Base-by-base conservation (phyloP, 2,888 invertebrate species). In the Phragmatobia fuliginosa region DNA sequence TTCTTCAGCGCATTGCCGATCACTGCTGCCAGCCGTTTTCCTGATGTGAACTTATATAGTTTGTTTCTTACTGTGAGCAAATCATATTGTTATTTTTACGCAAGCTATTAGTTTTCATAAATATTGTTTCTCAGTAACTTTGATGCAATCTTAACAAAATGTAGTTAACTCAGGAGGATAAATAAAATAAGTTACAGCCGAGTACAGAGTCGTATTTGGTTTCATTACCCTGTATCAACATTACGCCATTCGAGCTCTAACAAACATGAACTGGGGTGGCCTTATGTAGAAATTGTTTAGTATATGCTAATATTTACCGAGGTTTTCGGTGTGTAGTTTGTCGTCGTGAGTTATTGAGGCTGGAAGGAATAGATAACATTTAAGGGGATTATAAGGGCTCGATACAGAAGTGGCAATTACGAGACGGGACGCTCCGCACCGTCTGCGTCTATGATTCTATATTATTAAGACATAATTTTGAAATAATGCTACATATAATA, bases 161-260 rank as follows among this genome's bases (percentile, higher is more conserved):
- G 61, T 71, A 71, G 66, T 71, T 76, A 71, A 31, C 62, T 68
- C 62, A 58, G 63, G 73, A 38, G 52, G 68, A 70, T 78, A 65
- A 74, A 81, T 76, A 79, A 81, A 80, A 76, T 67, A 74, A 69
- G 67, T 69, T 56, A 70, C 63, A 71, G 67, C 59, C 64, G 67
- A 68, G 67, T 68, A 72, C 66, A 73, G 68, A 69, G 75, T 72
- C 68, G 81, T 86, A 87, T 88, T 88, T 87, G 87, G 85, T 87
- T 88, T 87, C 86, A 87, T 88, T 88, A 87, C 84, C 73, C 79
- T 83, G 82, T 81, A 79, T 81, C 82, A 87, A 88, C 86, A 87
- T 74, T 72, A 73, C 78, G 77, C 73, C 74, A 75, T 83, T 74
- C 73, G 71, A 73, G 70, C 36, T 70, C 72, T 76, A 73, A 75